Evolutionary conservation across 2,113 vertebrate species (phyloP).

Genomic region (Dasypus novemcinctus): DNA sequence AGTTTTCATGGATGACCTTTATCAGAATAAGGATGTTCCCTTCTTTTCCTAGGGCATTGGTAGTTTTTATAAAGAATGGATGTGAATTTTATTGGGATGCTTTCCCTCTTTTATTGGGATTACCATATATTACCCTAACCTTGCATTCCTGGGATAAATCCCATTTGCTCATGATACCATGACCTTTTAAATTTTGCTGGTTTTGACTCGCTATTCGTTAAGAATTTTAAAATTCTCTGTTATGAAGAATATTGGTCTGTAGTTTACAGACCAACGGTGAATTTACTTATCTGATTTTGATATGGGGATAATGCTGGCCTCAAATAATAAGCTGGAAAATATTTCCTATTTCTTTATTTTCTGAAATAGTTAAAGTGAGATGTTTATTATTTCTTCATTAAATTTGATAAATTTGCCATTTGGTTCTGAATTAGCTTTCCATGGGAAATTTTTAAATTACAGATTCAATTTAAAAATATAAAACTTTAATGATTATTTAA

Average conservation of each 20-base stretch:
- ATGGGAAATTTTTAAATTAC: background rate
- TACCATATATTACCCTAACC: background rate
- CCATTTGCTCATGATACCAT: background rate
- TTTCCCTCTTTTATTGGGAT: background rate
- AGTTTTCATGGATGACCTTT: background rate
- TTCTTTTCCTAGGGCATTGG: too few relatives aligned
- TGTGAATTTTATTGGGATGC: too few relatives aligned
- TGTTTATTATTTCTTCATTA: too few relatives aligned
- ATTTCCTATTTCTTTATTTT: background rate
- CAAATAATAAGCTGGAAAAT: background rate
- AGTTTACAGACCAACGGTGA: background rate
- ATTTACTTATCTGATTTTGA: background rate
- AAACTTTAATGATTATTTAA: background rate
- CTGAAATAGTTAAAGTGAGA: background rate
- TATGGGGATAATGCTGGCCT: background rate
- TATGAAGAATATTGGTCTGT: background rate
- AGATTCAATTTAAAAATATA: background rate
- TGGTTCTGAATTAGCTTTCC: too few relatives aligned
- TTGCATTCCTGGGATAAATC: background rate
- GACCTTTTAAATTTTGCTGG: background rate
- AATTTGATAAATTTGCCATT: too few relatives aligned
- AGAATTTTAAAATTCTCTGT: background rate
- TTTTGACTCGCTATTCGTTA: background rate
- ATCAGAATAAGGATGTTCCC: background rate
- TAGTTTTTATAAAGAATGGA: too few relatives aligned